Evolutionary conservation across 2,888 invertebrate species (phyloP).

Genomic region (Sesamia inferens): DNA sequence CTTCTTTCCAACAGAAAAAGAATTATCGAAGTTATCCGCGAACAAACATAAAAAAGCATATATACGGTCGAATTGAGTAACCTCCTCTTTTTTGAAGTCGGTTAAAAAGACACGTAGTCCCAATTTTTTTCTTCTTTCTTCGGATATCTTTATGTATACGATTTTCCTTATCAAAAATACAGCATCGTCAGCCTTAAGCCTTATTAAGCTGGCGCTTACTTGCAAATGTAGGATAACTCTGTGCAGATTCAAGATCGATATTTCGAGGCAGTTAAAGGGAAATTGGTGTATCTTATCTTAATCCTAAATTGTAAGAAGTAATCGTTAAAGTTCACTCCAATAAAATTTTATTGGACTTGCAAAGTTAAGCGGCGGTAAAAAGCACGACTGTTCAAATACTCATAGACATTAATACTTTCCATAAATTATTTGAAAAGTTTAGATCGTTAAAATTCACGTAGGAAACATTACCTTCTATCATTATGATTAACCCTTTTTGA

Average conservation of each 20-base stretch:
- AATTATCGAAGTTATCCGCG: too few relatives aligned
- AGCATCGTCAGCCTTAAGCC: neutral
- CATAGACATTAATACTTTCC: slow-evolving; percentile 50
- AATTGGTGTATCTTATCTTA: slow-evolving; percentile 63
- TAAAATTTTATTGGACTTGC: slow-evolving; percentile 59
- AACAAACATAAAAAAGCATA: too few relatives aligned
- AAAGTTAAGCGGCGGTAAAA: slow-evolving; percentile 58
- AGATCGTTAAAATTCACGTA: slow-evolving; percentile 9
- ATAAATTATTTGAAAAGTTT: slow-evolving; percentile 49
- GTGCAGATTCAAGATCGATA: slow-evolving; percentile 44
- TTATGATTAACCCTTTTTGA: slow-evolving; percentile 6
- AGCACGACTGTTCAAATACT: slow-evolving; percentile 48
- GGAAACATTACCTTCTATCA: slow-evolving; percentile 1
- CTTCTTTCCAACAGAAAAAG: too few relatives aligned
- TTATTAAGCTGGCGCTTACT: neutral
- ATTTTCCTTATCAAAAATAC: neutral
- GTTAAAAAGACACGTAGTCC: too few relatives aligned
- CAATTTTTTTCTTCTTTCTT: neutral
- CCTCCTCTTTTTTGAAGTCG: too few relatives aligned
- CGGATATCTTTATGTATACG: neutral
- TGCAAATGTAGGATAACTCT: slow-evolving; percentile 13
- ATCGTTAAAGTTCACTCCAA: slow-evolving; percentile 45
- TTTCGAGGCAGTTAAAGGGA: slow-evolving; percentile 63
- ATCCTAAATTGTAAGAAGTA: slow-evolving; percentile 59
- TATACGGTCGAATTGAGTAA: too few relatives aligned